Evolutionary conservation across 1,140 invertebrate genomes (phyloP).

Genomic region (Cherax quadricarinatus): DNA sequence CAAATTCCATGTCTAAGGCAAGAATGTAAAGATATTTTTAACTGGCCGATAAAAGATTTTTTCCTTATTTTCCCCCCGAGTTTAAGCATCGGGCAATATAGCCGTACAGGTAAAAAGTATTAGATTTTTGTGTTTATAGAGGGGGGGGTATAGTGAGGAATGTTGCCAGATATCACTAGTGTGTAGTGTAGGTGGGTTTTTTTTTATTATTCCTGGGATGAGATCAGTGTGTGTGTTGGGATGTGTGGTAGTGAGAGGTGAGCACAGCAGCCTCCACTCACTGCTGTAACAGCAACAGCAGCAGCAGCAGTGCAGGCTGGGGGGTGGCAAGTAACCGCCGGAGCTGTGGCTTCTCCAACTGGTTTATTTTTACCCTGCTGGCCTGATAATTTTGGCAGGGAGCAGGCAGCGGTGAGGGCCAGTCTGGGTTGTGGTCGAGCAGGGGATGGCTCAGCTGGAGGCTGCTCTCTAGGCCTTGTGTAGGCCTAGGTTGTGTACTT

Average conservation of each 20-base stretch:
- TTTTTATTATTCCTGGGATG: slow-evolving; percentile 13
- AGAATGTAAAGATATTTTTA: slow-evolving; percentile 31
- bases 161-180: not conserved
- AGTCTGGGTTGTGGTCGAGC: slow-evolving; percentile 37
- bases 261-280: not conserved
- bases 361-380: slow-evolving; percentile 42
- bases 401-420: not conserved
- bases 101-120: not conserved
- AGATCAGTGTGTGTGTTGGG: slow-evolving; percentile 27
- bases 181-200: not conserved
- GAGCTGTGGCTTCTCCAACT: slow-evolving; percentile 17
- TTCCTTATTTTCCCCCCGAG: not conserved
- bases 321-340: not conserved
- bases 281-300: not conserved
- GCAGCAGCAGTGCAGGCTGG: slow-evolving; percentile 8
- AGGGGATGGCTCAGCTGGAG: slow-evolving; percentile 30
- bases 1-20: slow-evolving; percentile 39
- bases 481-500: slow-evolving; percentile 21
- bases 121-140: not conserved
- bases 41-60: not conserved
- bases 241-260: not conserved
- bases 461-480: slow-evolving; percentile 19
- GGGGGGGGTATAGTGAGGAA: not conserved
- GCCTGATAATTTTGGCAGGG: slow-evolving; percentile 53
- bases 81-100: not conserved